Percentiles rank a stretch among this genome's conserved stretches.
Conservation (phyloP, 2,888 invertebrate genomes). For the Allophyes oxyacanthae region DNA sequence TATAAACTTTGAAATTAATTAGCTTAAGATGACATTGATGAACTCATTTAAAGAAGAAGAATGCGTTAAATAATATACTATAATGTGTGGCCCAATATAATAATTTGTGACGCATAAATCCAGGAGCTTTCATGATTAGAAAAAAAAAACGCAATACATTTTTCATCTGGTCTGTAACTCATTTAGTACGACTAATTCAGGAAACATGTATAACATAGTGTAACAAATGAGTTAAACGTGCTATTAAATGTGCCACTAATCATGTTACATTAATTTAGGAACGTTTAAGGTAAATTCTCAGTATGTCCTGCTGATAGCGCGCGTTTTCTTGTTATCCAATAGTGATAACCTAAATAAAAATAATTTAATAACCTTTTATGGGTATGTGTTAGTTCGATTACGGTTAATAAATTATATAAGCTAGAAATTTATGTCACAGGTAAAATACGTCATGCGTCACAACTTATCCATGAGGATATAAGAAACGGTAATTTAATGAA, state of each 20-base stretch:
- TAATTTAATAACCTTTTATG: slow-evolving; percentile 1
- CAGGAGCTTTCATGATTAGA: too few species aligned
- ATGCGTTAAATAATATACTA: too few species aligned
- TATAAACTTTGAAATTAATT: too few species aligned
- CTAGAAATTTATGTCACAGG: slow-evolving; percentile 18
- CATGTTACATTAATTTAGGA: not conserved
- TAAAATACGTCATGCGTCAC: slow-evolving; percentile 1
- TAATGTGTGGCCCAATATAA: too few species aligned
- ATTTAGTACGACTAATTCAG: not conserved
- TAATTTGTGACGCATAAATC: too few species aligned
- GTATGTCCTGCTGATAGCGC: slow-evolving; percentile 14
- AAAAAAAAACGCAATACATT: too few species aligned
- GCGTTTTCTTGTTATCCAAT: not conserved
- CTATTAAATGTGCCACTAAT: not conserved
- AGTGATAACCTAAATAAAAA: slow-evolving; percentile 13
- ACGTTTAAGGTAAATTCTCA: slow-evolving; percentile 1
- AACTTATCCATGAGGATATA: not conserved
- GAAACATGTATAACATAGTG: not conserved
- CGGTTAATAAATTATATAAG: not conserved
- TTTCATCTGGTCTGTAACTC: too few species aligned
- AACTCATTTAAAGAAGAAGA: too few species aligned
- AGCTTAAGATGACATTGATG: too few species aligned
- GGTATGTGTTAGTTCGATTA: not conserved
- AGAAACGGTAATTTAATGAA: too few species aligned
- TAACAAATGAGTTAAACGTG: too few species aligned